Conservation (phyloP, 2,113 vertebrate species). For the Diadophis punctatus region DNA sequence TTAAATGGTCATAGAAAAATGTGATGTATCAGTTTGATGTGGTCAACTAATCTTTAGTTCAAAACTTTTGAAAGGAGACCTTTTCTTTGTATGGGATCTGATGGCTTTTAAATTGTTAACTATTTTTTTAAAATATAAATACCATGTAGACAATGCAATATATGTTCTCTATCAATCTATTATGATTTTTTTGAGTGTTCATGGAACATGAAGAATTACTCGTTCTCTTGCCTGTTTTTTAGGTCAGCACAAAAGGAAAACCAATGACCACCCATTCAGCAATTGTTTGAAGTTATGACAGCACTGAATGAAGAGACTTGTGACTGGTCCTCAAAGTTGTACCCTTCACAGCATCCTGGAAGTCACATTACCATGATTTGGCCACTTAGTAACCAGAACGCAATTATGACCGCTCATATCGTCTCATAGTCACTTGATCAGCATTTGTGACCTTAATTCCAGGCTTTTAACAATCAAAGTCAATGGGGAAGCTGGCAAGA, state of each 20-base stretch:
- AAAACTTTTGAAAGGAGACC: neutral
- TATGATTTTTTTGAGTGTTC: conserved; percentile 44
- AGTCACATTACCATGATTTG: neutral
- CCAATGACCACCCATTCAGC: neutral
- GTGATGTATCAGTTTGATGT: neutral
- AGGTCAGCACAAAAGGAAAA: conserved; percentile 33
- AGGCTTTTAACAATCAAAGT: neutral
- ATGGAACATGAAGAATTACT: conserved; percentile 48
- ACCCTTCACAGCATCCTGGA: neutral
- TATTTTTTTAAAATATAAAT: conserved; percentile 28
- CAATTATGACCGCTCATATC: neutral
- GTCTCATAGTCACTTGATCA: neutral
- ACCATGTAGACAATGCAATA: conserved; percentile 18
- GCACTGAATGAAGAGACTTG: neutral
- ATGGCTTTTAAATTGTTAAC: conserved; percentile 21
- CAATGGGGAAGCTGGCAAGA: neutral
- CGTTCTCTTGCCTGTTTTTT: conserved; percentile 56
- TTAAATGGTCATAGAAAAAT: conserved; percentile 7
- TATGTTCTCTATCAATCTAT: conserved; percentile 30
- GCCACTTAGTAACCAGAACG: neutral
- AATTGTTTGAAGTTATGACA: neutral
- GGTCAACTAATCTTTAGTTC: neutral
- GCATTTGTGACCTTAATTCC: neutral
- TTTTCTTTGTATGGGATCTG: neutral
- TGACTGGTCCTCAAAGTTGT: neutral